Conservation (phyloP, 2,113 vertebrate genomes). For the Heterocephalus glaber region DNA sequence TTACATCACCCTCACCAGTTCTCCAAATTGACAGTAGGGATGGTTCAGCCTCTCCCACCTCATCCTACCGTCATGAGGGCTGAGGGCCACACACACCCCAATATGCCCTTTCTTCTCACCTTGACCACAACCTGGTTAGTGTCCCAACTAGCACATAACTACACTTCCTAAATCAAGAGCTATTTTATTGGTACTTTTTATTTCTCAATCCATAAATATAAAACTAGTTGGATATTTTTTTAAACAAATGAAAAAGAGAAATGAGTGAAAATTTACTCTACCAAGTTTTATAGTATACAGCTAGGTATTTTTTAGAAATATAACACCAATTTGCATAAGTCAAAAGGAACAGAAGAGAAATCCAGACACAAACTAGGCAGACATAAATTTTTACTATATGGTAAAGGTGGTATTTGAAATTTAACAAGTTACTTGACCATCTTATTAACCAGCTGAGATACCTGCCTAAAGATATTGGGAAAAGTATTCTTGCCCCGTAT, state of each 20-base stretch:
- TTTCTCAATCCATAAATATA: constrained; percentile 19
- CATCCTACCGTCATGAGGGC: neutral
- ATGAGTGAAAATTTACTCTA: neutral
- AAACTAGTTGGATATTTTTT: neutral
- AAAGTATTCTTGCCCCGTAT: neutral
- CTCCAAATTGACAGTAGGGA: neutral
- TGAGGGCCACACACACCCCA: neutral
- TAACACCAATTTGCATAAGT: neutral
- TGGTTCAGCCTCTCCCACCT: neutral
- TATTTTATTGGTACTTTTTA: constrained; percentile 18
- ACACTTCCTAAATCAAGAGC: neutral
- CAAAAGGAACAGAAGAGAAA: constrained; percentile 12
- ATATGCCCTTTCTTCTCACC: neutral
- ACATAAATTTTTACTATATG: neutral
- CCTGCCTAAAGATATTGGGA: neutral
- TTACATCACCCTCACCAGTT: neutral
- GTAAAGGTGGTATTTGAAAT: constrained; percentile 38
- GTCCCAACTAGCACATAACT: neutral
- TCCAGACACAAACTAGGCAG: neutral
- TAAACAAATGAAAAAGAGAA: neutral
- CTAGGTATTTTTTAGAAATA: neutral
- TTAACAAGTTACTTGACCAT: neutral
- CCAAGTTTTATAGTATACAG: neutral
- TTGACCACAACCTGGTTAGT: neutral
- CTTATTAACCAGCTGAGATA: neutral